These are phyloP conservation scores for Monochamus saltuarius DNA, from an alignment of 1,140 invertebrate species.

Conservation along the genomic window DNA sequence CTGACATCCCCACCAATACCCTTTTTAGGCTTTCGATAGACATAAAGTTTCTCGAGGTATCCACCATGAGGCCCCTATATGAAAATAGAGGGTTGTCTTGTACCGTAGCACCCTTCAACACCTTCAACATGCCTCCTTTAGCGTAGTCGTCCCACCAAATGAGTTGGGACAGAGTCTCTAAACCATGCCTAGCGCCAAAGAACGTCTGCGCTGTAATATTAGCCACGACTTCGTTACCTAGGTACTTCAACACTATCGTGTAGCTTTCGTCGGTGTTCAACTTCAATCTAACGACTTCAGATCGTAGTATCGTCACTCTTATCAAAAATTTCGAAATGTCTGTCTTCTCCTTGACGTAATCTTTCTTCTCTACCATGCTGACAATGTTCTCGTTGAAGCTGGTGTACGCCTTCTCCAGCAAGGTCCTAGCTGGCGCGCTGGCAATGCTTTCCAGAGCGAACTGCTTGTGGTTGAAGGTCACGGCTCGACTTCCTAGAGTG, in stretches of 20 bases:
- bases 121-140: constrained; percentile 61
- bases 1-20: constrained; percentile 75
- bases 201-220: constrained; percentile 68
- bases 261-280: constrained; percentile 76
- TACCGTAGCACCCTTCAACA: constrained; percentile 56
- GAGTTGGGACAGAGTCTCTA: constrained; percentile 78
- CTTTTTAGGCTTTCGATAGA: constrained; percentile 67
- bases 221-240: constrained; percentile 58
- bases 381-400: constrained; percentile 54
- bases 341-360: constrained; percentile 38
- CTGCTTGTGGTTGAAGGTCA: constrained; percentile 51
- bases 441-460: constrained; percentile 52
- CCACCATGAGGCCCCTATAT: constrained; percentile 73
- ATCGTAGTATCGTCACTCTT: constrained; percentile 54
- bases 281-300: constrained; percentile 57
- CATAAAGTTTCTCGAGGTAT: constrained; percentile 77
- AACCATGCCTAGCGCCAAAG: constrained; percentile 75
- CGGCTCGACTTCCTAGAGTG: constrained; percentile 49
- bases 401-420: constrained; percentile 54
- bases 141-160: constrained; percentile 73
- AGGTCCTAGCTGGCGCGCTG: constrained; percentile 31
- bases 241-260: constrained; percentile 59
- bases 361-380: constrained; percentile 46
- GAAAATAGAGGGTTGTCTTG: constrained; percentile 62
- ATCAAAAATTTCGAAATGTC: constrained; percentile 56